phyloP scores from a whole-genome alignment of 2,113 vertebrate genomes.

The Mus musculus region GRCm39 chr14:76108501-76109000 shows the following conservation, averaged over 20 bases:
- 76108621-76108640: neutral
- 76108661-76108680: neutral
- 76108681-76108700: neutral
- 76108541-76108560: neutral
- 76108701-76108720: neutral
- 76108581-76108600: neutral
- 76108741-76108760: neutral
- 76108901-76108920: neutral
- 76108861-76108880: neutral
- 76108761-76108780: neutral
- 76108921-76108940: neutral
- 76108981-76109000: neutral
- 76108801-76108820: neutral
- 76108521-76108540: accelerated
- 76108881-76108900: accelerated
- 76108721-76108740: neutral
- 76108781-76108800: neutral
- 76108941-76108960: neutral
- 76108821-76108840: no score
- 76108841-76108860: neutral
- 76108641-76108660: neutral
- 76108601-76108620: neutral
- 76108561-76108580: neutral
- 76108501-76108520: no score
- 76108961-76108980: neutral